Evolutionary conservation across 1,140 invertebrate species (phyloP).

Genomic region (Antheraea pernyi): DNA sequence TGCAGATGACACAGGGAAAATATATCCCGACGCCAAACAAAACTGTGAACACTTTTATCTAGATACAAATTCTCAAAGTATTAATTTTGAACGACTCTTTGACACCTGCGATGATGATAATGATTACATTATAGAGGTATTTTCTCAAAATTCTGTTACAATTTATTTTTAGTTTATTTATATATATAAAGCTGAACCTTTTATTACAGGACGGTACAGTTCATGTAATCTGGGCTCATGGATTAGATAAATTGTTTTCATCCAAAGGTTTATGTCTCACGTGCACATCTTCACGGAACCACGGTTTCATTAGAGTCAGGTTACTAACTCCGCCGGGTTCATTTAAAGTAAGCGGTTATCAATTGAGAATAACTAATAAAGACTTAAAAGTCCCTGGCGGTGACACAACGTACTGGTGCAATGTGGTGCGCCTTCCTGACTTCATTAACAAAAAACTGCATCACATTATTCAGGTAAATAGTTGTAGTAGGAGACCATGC

Average conservation of each 20-base stretch:
- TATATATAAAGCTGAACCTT: neutral
- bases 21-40: slow-evolving; percentile 87
- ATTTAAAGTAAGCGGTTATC: slow-evolving; percentile 78
- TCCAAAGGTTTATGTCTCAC: slow-evolving; percentile 83
- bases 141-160: neutral
- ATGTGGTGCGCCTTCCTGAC: slow-evolving; percentile 88
- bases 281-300: slow-evolving; percentile 73
- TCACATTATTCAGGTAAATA: slow-evolving; percentile 89
- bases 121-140: slow-evolving; percentile 90
- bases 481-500: neutral
- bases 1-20: slow-evolving; percentile 83
- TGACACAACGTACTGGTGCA: slow-evolving; percentile 99
- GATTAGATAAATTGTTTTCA: slow-evolving; percentile 83
- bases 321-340: slow-evolving; percentile 80
- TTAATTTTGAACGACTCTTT: slow-evolving; percentile 90
- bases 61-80: slow-evolving; percentile 81
- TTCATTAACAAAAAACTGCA: slow-evolving; percentile 83
- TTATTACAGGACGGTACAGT: slow-evolving; percentile 88
- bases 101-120: slow-evolving; percentile 92
- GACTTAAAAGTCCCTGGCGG: slow-evolving; percentile 87
- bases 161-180: no score
- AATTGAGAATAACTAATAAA: slow-evolving; percentile 81
- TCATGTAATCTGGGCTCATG: slow-evolving; percentile 90
- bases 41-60: slow-evolving; percentile 88
- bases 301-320: slow-evolving; percentile 89